Evolutionary conservation across 2,888 invertebrate genomes (phyloP).

Genomic region (Tridacna crocea): DNA sequence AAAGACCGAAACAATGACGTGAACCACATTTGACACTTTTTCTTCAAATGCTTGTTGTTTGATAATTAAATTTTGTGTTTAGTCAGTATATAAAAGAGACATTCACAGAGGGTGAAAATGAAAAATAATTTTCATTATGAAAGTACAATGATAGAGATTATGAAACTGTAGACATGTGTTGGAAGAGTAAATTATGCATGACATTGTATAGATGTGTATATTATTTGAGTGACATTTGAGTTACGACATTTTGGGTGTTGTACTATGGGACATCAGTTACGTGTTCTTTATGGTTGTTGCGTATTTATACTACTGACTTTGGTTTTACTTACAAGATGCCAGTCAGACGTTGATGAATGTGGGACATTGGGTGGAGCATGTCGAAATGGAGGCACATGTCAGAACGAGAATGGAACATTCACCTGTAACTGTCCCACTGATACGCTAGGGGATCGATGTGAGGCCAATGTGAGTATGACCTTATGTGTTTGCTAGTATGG

Average conservation of each 20-base stretch:
- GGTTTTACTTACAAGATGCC: slow-evolving; percentile 68
- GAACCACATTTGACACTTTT: too few relatives aligned
- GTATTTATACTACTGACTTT: slow-evolving; percentile 32
- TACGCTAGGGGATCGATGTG: slow-evolving; percentile 67
- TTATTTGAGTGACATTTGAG: not conserved
- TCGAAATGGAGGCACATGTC: slow-evolving; percentile 69
- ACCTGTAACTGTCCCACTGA: slow-evolving; percentile 67
- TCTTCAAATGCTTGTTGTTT: too few relatives aligned
- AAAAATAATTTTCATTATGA: not conserved
- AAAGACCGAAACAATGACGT: too few relatives aligned
- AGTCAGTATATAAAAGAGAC: too few relatives aligned
- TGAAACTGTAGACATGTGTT: too few relatives aligned
- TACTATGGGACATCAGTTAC: slow-evolving; percentile 1
- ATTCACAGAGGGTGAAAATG: too few relatives aligned
- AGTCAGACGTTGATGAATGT: slow-evolving; percentile 73
- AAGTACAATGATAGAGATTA: too few relatives aligned
- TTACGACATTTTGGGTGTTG: not conserved
- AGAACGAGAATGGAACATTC: slow-evolving; percentile 63
- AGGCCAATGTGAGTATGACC: slow-evolving; percentile 65
- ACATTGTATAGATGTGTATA: too few relatives aligned
- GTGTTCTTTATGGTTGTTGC: not conserved
- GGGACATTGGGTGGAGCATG: slow-evolving; percentile 60
- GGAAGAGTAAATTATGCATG: too few relatives aligned
- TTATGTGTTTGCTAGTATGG: too few relatives aligned
- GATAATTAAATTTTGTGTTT: too few relatives aligned